A percentile compares a stretch with the other conserved stretches of the same genome.
These are phyloP conservation scores for Trissolcus brochymenae DNA, from an alignment of 2,888 invertebrate species.

Conservation along the genomic window DNA sequence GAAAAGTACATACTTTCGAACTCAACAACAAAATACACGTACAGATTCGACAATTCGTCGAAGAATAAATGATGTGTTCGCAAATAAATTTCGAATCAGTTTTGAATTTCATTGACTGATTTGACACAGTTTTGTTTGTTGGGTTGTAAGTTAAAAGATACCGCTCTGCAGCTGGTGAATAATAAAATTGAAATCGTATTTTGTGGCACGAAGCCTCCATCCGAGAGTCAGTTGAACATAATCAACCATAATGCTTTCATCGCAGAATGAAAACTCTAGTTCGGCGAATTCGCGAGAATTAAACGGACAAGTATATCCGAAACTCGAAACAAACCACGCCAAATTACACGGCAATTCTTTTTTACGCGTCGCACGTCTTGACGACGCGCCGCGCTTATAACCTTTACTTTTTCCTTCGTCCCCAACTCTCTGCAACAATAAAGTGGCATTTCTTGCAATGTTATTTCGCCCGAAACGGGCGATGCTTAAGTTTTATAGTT, in stretches of 20 bases:
- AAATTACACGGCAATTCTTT: conserved; percentile 55
- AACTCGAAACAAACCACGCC: conserved; percentile 11
- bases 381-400: conserved; percentile 25
- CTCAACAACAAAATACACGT: conserved; percentile 33
- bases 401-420: conserved; percentile 6
- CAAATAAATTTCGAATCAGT: conserved; percentile 36
- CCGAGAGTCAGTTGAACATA: conserved; percentile 50
- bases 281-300: conserved; percentile 34
- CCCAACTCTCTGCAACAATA: background rate
- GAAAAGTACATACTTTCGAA: conserved; percentile 2
- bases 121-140: conserved; percentile 69
- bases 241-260: conserved; percentile 67
- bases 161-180: conserved; percentile 68
- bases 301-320: conserved; percentile 20
- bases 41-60: conserved; percentile 28
- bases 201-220: conserved; percentile 50
- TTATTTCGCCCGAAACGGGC: conserved; percentile 41
- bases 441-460: conserved; percentile 54
- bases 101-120: conserved; percentile 58
- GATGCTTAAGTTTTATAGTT: conserved; percentile 46
- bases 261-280: conserved; percentile 64
- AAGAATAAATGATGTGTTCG: conserved; percentile 25
- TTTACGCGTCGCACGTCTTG: conserved; percentile 31
- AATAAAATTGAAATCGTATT: conserved; percentile 72
- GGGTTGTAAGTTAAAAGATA: conserved; percentile 65